phyloP scores from a whole-genome alignment of 2,113 vertebrate species.

The Gallinago jamesoni region DNA sequence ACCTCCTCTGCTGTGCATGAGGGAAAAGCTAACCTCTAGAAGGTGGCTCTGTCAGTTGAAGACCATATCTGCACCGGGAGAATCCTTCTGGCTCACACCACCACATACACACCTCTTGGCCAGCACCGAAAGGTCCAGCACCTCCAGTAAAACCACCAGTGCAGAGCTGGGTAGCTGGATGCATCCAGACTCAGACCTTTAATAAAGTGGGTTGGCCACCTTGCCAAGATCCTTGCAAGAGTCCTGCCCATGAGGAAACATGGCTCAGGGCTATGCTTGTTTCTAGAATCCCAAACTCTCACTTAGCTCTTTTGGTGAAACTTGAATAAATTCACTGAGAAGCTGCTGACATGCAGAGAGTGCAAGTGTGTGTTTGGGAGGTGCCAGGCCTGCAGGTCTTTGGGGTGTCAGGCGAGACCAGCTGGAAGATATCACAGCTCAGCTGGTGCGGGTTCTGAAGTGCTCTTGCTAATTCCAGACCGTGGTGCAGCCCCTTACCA shows the following conservation, averaged over 20 bases:
- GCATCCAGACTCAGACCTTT: neutral
- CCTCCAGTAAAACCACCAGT: neutral
- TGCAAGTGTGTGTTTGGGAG: neutral
- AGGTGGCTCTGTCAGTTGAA: neutral
- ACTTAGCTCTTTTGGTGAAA: neutral
- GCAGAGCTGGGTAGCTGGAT: neutral
- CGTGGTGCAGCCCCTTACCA: neutral
- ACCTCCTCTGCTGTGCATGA: neutral
- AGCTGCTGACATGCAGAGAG: neutral
- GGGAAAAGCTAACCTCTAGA: neutral
- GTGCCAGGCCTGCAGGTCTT: neutral
- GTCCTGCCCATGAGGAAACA: neutral
- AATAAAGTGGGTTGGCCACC: rapidly evolving
- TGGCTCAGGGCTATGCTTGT: neutral
- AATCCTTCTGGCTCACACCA: neutral
- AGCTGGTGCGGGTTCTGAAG: neutral
- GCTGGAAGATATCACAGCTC: neutral
- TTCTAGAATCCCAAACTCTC: neutral
- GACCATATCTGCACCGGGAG: neutral
- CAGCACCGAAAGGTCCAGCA: neutral
- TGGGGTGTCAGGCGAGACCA: rapidly evolving
- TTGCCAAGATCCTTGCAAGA: neutral
- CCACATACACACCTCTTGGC: neutral
- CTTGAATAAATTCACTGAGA: neutral
- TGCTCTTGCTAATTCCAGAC: neutral